A percentile compares a stretch with the other conserved stretches of the same genome.
Evolutionary conservation across 1,140 invertebrate genomes (phyloP).

Genomic region (Scaptomyza montana): DNA sequence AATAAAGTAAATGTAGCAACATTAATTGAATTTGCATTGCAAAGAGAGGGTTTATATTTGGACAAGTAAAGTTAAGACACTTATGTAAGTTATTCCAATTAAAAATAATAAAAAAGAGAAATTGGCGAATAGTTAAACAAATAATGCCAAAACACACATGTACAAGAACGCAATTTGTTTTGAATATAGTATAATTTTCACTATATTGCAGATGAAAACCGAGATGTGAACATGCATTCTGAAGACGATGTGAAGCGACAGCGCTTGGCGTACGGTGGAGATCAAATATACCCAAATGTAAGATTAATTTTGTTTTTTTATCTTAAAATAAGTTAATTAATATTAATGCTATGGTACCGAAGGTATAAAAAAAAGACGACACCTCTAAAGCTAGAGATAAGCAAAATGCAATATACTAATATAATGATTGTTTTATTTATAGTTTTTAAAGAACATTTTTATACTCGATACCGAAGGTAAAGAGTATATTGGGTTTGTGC

Average conservation of each 20-base stretch:
- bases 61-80: neutral
- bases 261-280: conserved; percentile 93
- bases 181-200: no score
- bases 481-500: no score
- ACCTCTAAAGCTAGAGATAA: no score
- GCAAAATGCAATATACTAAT: no score
- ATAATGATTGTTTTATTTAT: no score
- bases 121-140: neutral
- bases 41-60: conserved; percentile 3
- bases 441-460: no score
- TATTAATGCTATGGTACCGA: no score
- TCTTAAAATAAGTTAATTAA: no score
- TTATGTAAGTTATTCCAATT: neutral
- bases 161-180: no score
- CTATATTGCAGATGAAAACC: conserved; percentile 88
- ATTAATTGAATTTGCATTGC: conserved; percentile 38
- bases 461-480: no score
- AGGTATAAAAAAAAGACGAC: no score
- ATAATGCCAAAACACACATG: neutral
- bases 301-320: conserved; percentile 77
- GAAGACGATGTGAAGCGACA: conserved; percentile 94
- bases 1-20: conserved; percentile 14
- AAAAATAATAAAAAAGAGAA: no score
- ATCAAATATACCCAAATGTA: conserved; percentile 94
- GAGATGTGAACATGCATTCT: conserved; percentile 91